Evolutionary conservation across 2,888 invertebrate species (phyloP), one percentile per base, ranked within the genome.

Genomic region (Sarcophaga rosellei): DNA sequence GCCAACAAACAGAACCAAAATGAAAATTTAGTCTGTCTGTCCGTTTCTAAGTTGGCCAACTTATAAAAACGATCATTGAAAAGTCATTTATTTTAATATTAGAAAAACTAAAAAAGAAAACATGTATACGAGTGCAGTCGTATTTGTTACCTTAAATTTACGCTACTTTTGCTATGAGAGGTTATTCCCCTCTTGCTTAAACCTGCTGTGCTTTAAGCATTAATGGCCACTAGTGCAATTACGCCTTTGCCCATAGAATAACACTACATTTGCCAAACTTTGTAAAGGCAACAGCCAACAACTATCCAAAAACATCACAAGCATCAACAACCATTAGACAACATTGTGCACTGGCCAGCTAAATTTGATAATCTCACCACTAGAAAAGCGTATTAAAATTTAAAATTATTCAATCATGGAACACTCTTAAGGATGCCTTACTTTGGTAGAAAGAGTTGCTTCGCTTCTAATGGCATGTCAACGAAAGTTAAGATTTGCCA

Each of bases 181-280:
- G n/a, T 35, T 15, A 53, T 53, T 20, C 66, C 69, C 65, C 69
- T 78, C 35, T 35, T 2, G 35, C 0, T 35, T 25, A 73, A 74
- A 47, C 69, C 70, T 72, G 61, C 57, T 75, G 73, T 62, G 69
- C 74, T 74, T 44, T 75, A 63, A 81, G 80, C 76, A 62, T 77
- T 74, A 75, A 70, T 75, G 53, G 65, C 81, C 53, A 25, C 21
- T 53, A 75, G 81, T 35, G 65, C 69, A 78, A 74, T 85, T 78
- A 81, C 78, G 69, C 81, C 75, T 79, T 79, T 78, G 53, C 63
- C 69, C 69, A 53, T 61, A 78, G 44, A 74, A 69, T 73, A 74
- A 68, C 65, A 45, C 8, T 44, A 57, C 57, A 76, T 61, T 21
- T 61, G 65, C 62, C 20, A 78, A 79, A 61, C 8, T 17, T 12